These are phyloP conservation scores for Tympanoctomys barrerae DNA, from an alignment of 2,797 vertebrate species.

Conservation along the genomic window DNA sequence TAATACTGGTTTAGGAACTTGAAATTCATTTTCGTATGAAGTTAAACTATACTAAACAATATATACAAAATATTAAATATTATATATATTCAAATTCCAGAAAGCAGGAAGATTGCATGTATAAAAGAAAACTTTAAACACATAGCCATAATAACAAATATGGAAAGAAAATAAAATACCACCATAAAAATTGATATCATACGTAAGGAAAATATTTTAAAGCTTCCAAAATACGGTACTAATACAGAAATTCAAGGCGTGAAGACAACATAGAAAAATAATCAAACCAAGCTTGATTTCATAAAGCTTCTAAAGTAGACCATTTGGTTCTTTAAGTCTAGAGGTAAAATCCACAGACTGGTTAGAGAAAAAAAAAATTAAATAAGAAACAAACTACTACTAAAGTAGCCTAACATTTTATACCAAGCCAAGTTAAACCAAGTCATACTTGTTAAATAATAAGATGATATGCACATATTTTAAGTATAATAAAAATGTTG, in stretches of 20 bases:
- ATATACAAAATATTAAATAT: too few relatives aligned
- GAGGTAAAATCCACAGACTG: not conserved
- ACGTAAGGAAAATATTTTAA: not conserved
- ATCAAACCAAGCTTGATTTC: not conserved
- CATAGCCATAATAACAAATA: not conserved
- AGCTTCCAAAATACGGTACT: not conserved
- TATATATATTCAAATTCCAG: not conserved
- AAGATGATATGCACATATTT: not conserved
- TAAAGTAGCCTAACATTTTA: not conserved
- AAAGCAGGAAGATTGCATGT: not conserved
- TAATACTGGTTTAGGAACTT: not conserved
- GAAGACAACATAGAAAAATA: not conserved
- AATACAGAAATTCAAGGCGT: not conserved
- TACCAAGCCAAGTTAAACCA: not conserved
- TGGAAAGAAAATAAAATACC: not conserved
- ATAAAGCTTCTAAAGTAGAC: not conserved
- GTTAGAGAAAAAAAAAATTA: not conserved
- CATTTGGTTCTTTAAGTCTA: not conserved
- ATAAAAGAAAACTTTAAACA: not conserved
- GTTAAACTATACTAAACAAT: not conserved
- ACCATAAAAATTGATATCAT: not conserved
- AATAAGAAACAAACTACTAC: not conserved
- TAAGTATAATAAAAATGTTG: not conserved
- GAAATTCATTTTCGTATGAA: not conserved
- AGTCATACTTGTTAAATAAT: not conserved